These are phyloP conservation scores for Aleiodes leptofemur DNA, from an alignment of 2,888 invertebrate genomes.

Conservation along the genomic window DNA sequence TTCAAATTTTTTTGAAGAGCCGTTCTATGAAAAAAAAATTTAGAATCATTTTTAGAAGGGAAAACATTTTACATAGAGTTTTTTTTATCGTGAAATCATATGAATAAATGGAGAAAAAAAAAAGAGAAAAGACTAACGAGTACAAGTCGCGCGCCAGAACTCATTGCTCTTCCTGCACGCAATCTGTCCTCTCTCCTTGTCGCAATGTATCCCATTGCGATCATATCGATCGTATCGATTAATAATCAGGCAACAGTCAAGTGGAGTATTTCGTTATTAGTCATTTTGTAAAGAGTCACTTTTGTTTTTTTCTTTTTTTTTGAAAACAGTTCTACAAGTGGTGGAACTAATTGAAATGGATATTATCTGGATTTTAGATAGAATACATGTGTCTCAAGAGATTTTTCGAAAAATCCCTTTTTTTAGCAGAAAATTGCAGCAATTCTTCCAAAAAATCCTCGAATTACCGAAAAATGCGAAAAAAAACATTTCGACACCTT, in stretches of 20 bases:
- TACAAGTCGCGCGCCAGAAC: constrained; percentile 18
- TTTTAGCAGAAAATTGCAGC: no score
- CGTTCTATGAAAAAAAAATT: no score
- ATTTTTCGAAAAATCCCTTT: no score
- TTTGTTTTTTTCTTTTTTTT: neutral
- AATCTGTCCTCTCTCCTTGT: constrained; percentile 56
- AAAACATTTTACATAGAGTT: no score
- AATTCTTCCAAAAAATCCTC: no score
- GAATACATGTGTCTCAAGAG: no score
- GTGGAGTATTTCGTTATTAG: constrained; percentile 38
- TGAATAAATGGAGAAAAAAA: neutral
- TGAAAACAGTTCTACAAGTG: constrained; percentile 30
- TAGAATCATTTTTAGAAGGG: no score
- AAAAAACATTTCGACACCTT: no score
- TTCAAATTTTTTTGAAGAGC: no score
- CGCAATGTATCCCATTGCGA: constrained; percentile 64
- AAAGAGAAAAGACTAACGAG: constrained; percentile 19
- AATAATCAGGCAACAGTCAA: constrained; percentile 68
- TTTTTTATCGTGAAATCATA: no score
- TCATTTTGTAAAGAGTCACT: constrained; percentile 18
- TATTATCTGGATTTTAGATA: no score
- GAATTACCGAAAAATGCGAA: no score
- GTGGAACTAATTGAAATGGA: constrained; percentile 1
- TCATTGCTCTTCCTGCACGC: constrained; percentile 54
- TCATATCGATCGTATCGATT: constrained; percentile 73